These are phyloP conservation scores for Taphrorychus bicolor DNA, from an alignment of 2,888 invertebrate species.

Conservation along the genomic window DNA sequence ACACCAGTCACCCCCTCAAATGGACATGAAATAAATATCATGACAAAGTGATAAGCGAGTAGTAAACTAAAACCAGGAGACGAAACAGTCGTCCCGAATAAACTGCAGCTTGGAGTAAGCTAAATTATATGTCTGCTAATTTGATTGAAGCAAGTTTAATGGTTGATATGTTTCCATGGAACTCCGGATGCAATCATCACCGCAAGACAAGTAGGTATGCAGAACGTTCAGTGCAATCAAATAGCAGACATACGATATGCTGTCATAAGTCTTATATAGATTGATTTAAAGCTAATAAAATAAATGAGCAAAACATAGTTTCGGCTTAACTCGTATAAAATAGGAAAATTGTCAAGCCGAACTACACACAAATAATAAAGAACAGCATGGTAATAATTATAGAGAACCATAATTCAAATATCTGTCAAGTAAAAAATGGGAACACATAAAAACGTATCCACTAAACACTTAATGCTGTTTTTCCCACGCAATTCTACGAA, in stretches of 20 bases:
- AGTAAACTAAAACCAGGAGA: neutral
- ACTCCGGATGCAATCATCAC: too few species aligned
- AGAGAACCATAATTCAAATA: neutral
- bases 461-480: neutral
- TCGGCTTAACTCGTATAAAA: neutral
- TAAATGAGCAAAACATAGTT: constrained; percentile 12
- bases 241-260: constrained; percentile 1
- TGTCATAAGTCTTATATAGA: neutral
- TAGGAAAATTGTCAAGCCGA: neutral
- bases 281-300: constrained; percentile 10
- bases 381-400: neutral
- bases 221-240: neutral
- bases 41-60: constrained; percentile 15
- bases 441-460: neutral
- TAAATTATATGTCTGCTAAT: neutral
- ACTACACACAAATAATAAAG: constrained; percentile 3
- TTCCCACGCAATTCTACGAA: neutral
- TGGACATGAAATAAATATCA: constrained; percentile 38
- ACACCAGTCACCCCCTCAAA: constrained; percentile 23
- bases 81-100: neutral
- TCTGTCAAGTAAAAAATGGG: neutral
- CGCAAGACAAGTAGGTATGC: neutral
- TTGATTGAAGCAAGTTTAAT: neutral
- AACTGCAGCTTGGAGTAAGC: neutral
- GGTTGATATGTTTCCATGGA: constrained; percentile 1